Evolutionary conservation across 2,113 vertebrate species (phyloP).

Genomic region (Oncorhynchus masou): DNA sequence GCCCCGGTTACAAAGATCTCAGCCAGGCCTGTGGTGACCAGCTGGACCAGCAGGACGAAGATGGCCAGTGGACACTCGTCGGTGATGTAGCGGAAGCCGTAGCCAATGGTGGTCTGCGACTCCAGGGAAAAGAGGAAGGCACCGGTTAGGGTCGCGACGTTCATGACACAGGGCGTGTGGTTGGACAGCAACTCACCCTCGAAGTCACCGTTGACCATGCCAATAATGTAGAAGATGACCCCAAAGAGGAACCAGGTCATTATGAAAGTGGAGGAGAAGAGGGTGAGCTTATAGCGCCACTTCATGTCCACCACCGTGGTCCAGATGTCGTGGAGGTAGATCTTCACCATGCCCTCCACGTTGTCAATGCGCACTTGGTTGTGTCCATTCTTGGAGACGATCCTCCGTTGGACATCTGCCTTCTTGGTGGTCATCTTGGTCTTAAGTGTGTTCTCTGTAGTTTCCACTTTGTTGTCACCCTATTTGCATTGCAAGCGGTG

Average conservation of each 20-base stretch:
- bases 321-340: conserved; percentile 97
- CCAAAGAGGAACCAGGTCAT: conserved; percentile 96
- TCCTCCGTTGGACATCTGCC: conserved; percentile 73
- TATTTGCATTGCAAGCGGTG: neutral
- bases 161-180: conserved; percentile 84
- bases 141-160: conserved; percentile 86
- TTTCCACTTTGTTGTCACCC: conserved; percentile 48
- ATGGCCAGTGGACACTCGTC: conserved; percentile 96
- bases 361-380: conserved; percentile 93
- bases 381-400: conserved; percentile 93
- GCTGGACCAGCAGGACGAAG: conserved; percentile 86
- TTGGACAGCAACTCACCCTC: conserved; percentile 64
- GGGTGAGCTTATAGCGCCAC: conserved; percentile 95
- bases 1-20: conserved; percentile 97
- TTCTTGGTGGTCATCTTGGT: conserved; percentile 58
- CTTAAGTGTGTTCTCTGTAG: conserved; percentile 29
- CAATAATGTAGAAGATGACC: conserved; percentile 88
- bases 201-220: conserved; percentile 86
- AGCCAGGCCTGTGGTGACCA: conserved; percentile 91
- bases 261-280: conserved; percentile 92
- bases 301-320: conserved; percentile 98
- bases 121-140: conserved; percentile 97
- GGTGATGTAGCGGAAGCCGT: conserved; percentile 91
- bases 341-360: conserved; percentile 89
- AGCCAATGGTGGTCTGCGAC: conserved; percentile 96